Evolutionary conservation across 2,113 vertebrate species (phyloP).

Genomic region (Megaceryle torquata): DNA sequence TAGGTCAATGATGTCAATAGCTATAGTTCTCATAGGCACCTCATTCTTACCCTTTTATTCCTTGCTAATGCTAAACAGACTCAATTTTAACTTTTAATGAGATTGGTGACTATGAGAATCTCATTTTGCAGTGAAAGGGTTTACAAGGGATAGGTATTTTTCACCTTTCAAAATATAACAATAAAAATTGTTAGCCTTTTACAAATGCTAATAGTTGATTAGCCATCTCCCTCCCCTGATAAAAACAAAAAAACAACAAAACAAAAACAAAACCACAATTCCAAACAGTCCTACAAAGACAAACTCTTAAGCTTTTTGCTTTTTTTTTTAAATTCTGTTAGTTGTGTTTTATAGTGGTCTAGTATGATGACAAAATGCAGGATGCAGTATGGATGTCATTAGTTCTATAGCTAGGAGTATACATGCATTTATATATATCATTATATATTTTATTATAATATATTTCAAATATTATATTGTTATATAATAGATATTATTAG

Average conservation of each 20-base stretch:
- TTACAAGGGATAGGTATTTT: conserved; percentile 12
- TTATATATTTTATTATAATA: too few relatives aligned
- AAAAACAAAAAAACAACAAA: background rate
- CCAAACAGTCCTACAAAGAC: too few relatives aligned
- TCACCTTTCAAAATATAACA: background rate
- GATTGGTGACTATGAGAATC: conserved; percentile 10
- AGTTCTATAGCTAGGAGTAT: too few relatives aligned
- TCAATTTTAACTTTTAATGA: conserved; percentile 61
- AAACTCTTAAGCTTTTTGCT: too few relatives aligned
- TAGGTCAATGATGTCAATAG: conserved; percentile 79
- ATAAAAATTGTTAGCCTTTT: background rate
- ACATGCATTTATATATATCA: too few relatives aligned
- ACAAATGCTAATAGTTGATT: background rate
- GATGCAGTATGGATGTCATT: too few relatives aligned
- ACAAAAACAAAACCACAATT: background rate
- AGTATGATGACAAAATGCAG: too few relatives aligned
- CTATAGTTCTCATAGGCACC: conserved; percentile 59
- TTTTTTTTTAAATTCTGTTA: too few relatives aligned
- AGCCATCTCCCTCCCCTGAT: fast-evolving
- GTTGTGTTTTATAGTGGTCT: too few relatives aligned
- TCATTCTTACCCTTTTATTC: conserved; percentile 60
- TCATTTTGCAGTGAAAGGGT: background rate
- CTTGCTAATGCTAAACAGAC: conserved; percentile 45
- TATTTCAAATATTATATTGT: too few relatives aligned
- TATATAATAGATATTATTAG: too few relatives aligned